Base-by-base conservation (phyloP, 2,113 vertebrate species). In the Paradoxurus hermaphroditus region DNA sequence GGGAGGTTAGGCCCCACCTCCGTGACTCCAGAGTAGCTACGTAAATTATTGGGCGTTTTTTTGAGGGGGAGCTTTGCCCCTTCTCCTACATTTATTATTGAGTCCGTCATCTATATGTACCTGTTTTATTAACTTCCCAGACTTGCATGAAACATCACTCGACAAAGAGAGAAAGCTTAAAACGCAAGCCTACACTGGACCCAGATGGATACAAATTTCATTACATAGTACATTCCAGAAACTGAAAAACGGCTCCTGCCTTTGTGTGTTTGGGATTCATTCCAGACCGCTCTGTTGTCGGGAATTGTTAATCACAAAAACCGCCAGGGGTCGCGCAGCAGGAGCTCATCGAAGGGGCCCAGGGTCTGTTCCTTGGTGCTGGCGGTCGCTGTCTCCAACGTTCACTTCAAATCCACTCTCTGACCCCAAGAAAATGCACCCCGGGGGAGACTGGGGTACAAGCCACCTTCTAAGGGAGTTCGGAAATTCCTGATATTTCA, bases 221-320 rank as follows among this genome's bases (percentile, higher is more conserved):
- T 65, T 16, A 63, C 36, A 23, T 1, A 13, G 44, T 23, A 23
- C 36, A 8, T 65, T 67, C 68, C 56, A 67, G 86, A 84, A 95
- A 39, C 49, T 12, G 36, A 36, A 84, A 44, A 67, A 53, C 68
- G 63, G 49, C 56, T 53, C 36, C 5, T 53, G 44, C 21, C 59
- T 95, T n/a, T 29, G 78, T 83, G 59, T 27, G 27, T 83, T 65
- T 68, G 93, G 36, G 79, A 56, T 77, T 77, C 25, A 23, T 56
- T 29, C 36, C 53, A 70, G 62, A 25, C 46, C 19, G 41, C 65
- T 79, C 49, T 49, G 34, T 5, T 34, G 68, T 34, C 85, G 70
- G 59, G 46, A 91, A 39, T n/a, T 78, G 68, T 41, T 51, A 51
- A 51, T 23, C 39, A 15, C 36, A 41, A 18, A 68, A 78, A 51